Evolutionary conservation across 92 coral and sea anemone species (phyloP).

Genomic region (Porites lobata): DNA sequence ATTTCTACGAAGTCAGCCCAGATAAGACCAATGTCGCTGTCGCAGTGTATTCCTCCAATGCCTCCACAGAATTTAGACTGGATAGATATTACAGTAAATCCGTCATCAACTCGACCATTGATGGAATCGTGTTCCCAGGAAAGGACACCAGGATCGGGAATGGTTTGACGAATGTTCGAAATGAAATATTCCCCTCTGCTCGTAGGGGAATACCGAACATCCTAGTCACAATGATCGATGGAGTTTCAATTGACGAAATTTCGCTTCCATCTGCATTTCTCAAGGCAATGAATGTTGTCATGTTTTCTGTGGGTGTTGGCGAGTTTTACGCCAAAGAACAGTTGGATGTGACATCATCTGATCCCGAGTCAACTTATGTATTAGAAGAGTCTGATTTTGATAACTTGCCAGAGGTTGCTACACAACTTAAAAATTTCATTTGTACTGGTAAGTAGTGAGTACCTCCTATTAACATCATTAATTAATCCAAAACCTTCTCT

Average conservation of each 20-base stretch:
- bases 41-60: slow-evolving; percentile 10
- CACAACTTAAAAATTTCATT: neutral
- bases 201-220: slow-evolving; percentile 15
- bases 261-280: slow-evolving; percentile 36
- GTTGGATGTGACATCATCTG: neutral
- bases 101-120: slow-evolving; percentile 1
- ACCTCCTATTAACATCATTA: neutral
- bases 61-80: slow-evolving; percentile 10
- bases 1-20: slow-evolving; percentile 15
- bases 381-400: neutral
- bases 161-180: slow-evolving; percentile 1
- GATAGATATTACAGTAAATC: slow-evolving; percentile 16
- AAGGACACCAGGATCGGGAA: slow-evolving; percentile 5
- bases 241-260: slow-evolving; percentile 1
- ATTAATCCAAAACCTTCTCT: neutral
- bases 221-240: neutral
- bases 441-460: neutral
- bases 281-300: slow-evolving; percentile 25
- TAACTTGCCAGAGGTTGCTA: neutral
- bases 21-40: slow-evolving; percentile 1
- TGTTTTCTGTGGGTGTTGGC: slow-evolving; percentile 43
- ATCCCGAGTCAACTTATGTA: neutral
- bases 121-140: slow-evolving; percentile 6
- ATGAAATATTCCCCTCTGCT: neutral
- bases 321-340: slow-evolving; percentile 13